These are phyloP conservation scores for Phymastichus coffea DNA, from an alignment of 1,140 invertebrate genomes.

Conservation along the genomic window DNA sequence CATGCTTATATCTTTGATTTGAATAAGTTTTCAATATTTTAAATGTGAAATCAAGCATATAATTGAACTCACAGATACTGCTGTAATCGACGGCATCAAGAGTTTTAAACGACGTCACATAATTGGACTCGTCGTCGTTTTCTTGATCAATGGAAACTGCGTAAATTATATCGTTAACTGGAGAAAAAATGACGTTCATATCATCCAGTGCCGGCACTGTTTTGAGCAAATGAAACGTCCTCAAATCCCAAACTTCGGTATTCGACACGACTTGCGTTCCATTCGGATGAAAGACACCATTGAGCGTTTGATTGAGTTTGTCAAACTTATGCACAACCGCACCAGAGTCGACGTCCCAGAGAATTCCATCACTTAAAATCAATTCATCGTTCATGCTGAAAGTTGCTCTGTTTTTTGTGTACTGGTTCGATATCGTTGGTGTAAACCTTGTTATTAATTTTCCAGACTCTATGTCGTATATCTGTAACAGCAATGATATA, in stretches of 20 bases:
- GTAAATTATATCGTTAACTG: constrained; percentile 68
- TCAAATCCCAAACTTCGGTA: constrained; percentile 92
- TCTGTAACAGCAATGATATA: constrained; percentile 57
- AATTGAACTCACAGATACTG: constrained; percentile 71
- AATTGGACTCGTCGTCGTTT: constrained; percentile 66
- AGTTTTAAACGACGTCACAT: constrained; percentile 89
- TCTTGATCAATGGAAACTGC: constrained; percentile 65
- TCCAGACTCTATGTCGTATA: constrained; percentile 89
- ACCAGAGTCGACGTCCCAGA: constrained; percentile 89
- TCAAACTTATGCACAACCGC: constrained; percentile 96
- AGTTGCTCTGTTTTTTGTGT: constrained; percentile 90
- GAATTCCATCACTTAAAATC: constrained; percentile 87
- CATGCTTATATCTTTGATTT: no score
- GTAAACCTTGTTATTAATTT: constrained; percentile 71
- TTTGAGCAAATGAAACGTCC: constrained; percentile 90
- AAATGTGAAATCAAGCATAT: constrained; percentile 13
- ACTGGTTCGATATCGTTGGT: constrained; percentile 84
- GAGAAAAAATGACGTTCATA: constrained; percentile 74
- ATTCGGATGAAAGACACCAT: constrained; percentile 96
- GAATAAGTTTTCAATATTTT: background rate
- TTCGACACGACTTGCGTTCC: constrained; percentile 91
- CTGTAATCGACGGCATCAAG: constrained; percentile 92
- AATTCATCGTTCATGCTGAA: constrained; percentile 93
- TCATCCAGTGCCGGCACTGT: constrained; percentile 92
- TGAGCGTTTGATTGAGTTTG: constrained; percentile 92